Conservation (phyloP, 30 jellyfish, hydroid and myxozoan genomes). For the Hydractinia echinata region DNA sequence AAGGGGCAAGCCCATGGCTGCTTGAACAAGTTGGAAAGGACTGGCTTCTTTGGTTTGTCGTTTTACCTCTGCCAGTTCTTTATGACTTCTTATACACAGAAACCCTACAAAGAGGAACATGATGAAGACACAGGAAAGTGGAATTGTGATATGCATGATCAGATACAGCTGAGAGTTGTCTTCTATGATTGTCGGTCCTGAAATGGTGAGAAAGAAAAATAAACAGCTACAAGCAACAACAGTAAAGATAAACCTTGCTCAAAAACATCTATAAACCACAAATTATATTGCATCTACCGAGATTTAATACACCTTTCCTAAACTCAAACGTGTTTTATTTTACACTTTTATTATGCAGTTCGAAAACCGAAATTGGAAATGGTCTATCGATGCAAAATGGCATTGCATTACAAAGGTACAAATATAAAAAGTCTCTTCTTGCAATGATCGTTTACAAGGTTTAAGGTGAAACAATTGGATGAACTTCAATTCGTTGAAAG, state of each 20-base stretch:
- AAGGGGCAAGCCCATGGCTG: conserved; percentile 16
- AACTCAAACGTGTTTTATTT: too few species aligned
- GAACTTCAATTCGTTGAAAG: not conserved
- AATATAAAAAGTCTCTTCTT: too few species aligned
- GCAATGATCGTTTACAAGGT: too few species aligned
- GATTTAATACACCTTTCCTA: too few species aligned
- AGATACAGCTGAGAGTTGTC: not conserved
- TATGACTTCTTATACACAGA: conserved; percentile 6
- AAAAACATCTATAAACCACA: too few species aligned
- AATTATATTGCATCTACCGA: too few species aligned
- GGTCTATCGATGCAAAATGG: too few species aligned
- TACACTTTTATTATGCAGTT: too few species aligned
- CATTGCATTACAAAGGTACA: too few species aligned
- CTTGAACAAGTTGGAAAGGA: conserved; percentile 22
- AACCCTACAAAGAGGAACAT: conserved; percentile 13
- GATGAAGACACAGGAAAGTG: conserved; percentile 16
- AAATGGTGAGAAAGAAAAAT: not conserved
- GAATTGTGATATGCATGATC: conserved; percentile 3
- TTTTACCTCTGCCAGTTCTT: conserved; percentile 5
- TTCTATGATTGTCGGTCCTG: conserved; percentile 1
- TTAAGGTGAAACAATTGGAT: not conserved
- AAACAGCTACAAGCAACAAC: not conserved
- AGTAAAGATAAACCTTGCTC: too few species aligned
- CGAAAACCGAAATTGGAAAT: too few species aligned
- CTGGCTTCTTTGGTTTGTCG: not conserved